Evolutionary conservation across 2,797 vertebrate genomes (phyloP).

Genomic region (Cynopterus sphinx): DNA sequence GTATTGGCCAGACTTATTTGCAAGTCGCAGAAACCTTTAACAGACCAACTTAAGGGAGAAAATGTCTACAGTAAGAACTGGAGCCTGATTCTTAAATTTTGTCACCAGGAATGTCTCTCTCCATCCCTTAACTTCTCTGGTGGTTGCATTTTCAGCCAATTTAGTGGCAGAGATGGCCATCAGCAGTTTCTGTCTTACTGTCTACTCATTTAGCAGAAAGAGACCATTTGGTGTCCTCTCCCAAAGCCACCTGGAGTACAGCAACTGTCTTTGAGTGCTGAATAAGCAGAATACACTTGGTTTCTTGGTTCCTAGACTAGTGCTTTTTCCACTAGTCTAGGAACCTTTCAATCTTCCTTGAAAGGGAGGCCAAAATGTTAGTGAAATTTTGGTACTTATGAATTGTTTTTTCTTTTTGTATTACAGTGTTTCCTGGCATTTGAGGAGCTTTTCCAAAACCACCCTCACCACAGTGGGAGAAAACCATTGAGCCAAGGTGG

Average conservation of each 20-base stretch:
- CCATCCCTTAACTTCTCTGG: background rate
- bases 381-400: slow-evolving; percentile 73
- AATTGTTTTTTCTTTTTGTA: slow-evolving; percentile 77
- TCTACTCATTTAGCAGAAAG: background rate
- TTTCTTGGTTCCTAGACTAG: slow-evolving; percentile 46
- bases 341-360: slow-evolving; percentile 54
- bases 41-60: background rate
- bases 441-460: slow-evolving; percentile 77
- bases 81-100: slow-evolving; percentile 31
- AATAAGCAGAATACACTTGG: background rate
- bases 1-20: background rate
- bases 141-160: background rate
- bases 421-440: slow-evolving; percentile 77
- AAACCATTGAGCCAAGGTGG: slow-evolving; percentile 76
- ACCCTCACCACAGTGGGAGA: slow-evolving; percentile 76
- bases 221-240: background rate
- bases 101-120: slow-evolving; percentile 1
- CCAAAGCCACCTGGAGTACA: background rate
- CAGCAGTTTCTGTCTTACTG: slow-evolving; percentile 3
- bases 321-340: slow-evolving; percentile 1
- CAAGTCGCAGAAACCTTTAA: background rate
- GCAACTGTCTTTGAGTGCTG: background rate
- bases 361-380: slow-evolving; percentile 64
- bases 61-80: background rate
- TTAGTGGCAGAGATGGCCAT: background rate